Conservation (phyloP, 2,797 vertebrate genomes). For the Diplodus puntazzo region DNA sequence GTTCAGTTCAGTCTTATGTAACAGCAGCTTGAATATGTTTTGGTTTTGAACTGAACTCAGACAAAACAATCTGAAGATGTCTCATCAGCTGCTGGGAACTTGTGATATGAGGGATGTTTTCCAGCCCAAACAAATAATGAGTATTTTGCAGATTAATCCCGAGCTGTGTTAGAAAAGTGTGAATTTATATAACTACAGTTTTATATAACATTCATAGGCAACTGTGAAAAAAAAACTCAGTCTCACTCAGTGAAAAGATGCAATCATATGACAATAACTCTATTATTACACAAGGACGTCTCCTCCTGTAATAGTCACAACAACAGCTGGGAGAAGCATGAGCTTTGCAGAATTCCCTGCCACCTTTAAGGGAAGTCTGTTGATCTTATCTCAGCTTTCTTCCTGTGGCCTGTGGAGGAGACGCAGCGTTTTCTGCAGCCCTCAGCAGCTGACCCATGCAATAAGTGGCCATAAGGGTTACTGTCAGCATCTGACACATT, state of each 20-base stretch:
- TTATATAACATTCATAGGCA: neutral
- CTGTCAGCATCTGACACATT: conserved; percentile 55
- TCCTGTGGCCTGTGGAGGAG: conserved; percentile 39
- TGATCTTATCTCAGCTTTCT: conserved; percentile 29
- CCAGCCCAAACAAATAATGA: neutral
- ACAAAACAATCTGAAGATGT: neutral
- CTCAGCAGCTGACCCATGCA: conserved; percentile 68
- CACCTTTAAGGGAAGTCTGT: conserved; percentile 40
- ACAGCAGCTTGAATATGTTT: neutral
- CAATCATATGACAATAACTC: conserved; percentile 11
- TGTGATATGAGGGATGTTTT: neutral
- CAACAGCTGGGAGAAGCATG: conserved; percentile 32
- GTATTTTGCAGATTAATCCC: neutral
- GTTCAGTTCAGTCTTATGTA: neutral
- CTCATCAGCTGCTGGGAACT: neutral
- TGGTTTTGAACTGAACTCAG: neutral
- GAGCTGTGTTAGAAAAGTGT: neutral
- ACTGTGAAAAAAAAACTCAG: neutral
- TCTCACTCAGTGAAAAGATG: neutral
- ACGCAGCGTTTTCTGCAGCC: conserved; percentile 35
- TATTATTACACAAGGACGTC: conserved; percentile 21
- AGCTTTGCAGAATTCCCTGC: conserved; percentile 14
- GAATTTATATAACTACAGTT: conserved; percentile 5
- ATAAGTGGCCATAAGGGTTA: conserved; percentile 31
- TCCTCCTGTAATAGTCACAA: conserved; percentile 18